Percentiles rank a stretch among this genome's conserved stretches.
Evolutionary conservation across 37 sponge, comb jelly and placozoan genomes (phyloP).

Genomic region (Aphrocallistes beatrix): DNA sequence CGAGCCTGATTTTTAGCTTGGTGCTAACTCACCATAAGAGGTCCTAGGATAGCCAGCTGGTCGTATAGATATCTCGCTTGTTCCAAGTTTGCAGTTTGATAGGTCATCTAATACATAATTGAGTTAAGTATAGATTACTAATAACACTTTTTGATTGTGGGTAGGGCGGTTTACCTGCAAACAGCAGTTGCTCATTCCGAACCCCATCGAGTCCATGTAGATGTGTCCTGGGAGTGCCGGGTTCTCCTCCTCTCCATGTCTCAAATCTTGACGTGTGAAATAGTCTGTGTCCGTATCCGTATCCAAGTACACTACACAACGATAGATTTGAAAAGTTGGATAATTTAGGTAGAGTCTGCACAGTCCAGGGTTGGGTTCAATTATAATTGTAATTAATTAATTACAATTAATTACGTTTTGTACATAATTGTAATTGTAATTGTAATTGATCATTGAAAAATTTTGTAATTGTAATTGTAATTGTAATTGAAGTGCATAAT

Average conservation of each 20-base stretch:
- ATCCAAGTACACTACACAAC: constrained; percentile 51
- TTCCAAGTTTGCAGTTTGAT: constrained; percentile 67
- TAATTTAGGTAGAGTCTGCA: too few relatives aligned
- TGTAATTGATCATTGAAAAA: too few relatives aligned
- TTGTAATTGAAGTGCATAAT: too few relatives aligned
- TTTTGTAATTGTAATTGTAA: too few relatives aligned
- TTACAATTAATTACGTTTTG: too few relatives aligned
- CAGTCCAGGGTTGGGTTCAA: too few relatives aligned
- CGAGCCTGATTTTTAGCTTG: constrained; percentile 22
- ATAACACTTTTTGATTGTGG: too few relatives aligned
- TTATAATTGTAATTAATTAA: too few relatives aligned
- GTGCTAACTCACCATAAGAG: constrained; percentile 50
- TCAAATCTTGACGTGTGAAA: constrained; percentile 10
- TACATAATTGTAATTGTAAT: too few relatives aligned
- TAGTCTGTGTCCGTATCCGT: constrained; percentile 26
- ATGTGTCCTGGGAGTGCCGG: constrained; percentile 76
- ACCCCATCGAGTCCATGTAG: constrained; percentile 93
- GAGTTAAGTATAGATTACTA: not conserved
- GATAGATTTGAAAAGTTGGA: too few relatives aligned
- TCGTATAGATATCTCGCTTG: constrained; percentile 80
- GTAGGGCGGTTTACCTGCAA: constrained; percentile 62
- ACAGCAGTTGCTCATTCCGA: constrained; percentile 94
- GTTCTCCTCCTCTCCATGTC: constrained; percentile 23
- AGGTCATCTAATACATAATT: constrained; percentile 51
- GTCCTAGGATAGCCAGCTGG: constrained; percentile 75